Evolutionary conservation across 1,140 invertebrate species (phyloP), one percentile per base, ranked within the genome.

Genomic region (Vollenhovia emeryi): DNA sequence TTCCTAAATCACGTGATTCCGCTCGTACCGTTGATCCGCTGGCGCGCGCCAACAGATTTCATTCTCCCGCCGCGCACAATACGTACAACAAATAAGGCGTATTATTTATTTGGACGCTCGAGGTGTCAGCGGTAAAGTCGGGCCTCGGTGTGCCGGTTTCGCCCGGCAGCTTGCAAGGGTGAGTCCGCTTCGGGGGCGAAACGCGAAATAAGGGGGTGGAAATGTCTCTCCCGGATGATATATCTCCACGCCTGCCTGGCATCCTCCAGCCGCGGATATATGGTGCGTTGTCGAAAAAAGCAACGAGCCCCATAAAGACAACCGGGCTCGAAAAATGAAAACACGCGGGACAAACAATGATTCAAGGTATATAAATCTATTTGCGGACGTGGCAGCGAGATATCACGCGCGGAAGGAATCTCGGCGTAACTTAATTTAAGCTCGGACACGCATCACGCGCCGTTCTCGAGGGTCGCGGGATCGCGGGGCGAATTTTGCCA

Each of bases 61-160:
- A 75, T 87, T 83, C 71, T 43, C 24, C 68, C 59, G 43, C 62
- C 60, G 50, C 43, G 50, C 57, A 60, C 87, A 82, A 90, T 89
- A 79, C 55, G 45, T 91, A 89, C 87, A 92, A 93, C 92, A 92
- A 93, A 93, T 93, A 93, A 93, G 88, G 89, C 84, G 85, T 91
- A 93, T 93, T 93, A 92, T 93, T 93, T 92, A 92, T 93, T 92
- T 91, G 87, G 90, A 92, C 90, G 88, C 90, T 92, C 87, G 91
- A 91, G 75, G 83, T 93, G 92, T 93, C 93, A 90, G 91, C 88
- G 86, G 89, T 91, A 92, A 91, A 92, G 89, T 92, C 87, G 87
- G 91, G 89, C 86, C 86, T 87, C 87, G 87, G 71, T 24, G 69
- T 52, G 87, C 45, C 71, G 62, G 33, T 64, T 24, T 52, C 66